Percentiles rank a stretch among this genome's conserved stretches.
Evolutionary conservation across 2,888 invertebrate species (phyloP).

Genomic region (Abscondita cerata): DNA sequence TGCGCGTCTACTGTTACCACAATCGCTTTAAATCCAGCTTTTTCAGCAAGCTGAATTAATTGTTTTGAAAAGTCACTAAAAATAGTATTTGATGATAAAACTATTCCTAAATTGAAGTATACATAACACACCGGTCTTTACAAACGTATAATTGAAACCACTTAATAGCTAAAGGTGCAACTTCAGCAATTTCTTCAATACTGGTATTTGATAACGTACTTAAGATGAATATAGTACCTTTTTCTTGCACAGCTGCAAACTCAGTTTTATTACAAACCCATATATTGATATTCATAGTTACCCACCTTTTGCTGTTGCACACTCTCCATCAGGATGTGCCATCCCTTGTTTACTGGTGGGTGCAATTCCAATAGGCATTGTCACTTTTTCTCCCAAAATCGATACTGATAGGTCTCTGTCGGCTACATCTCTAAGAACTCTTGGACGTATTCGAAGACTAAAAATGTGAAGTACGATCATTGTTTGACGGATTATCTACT

Average conservation of each 20-base stretch:
- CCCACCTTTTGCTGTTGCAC: conserved; percentile 79
- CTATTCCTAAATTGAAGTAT: too few species aligned
- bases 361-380: conserved; percentile 81
- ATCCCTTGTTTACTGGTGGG: conserved; percentile 92
- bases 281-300: neutral
- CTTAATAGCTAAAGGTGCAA: conserved; percentile 76
- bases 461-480: too few species aligned
- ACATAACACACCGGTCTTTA: conserved; percentile 78
- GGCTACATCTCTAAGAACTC: conserved; percentile 77
- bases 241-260: conserved; percentile 75
- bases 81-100: too few species aligned
- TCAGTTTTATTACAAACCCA: neutral
- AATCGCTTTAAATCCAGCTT: conserved; percentile 83
- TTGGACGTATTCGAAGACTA: conserved; percentile 79
- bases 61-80: conserved; percentile 61
- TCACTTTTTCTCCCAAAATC: conserved; percentile 70
- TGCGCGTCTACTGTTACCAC: conserved; percentile 91
- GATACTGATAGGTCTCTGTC: conserved; percentile 67
- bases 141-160: conserved; percentile 96
- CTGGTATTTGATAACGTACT: conserved; percentile 89
- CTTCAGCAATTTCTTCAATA: conserved; percentile 84
- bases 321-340: conserved; percentile 83
- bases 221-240: conserved; percentile 78
- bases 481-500: too few species aligned
- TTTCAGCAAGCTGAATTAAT: conserved; percentile 80